Percentiles rank a stretch among this genome's conserved stretches.
These are phyloP conservation scores for Cyprichromis sp. DNA, from an alignment of 2,113 vertebrate genomes.

Conservation along the genomic window DNA sequence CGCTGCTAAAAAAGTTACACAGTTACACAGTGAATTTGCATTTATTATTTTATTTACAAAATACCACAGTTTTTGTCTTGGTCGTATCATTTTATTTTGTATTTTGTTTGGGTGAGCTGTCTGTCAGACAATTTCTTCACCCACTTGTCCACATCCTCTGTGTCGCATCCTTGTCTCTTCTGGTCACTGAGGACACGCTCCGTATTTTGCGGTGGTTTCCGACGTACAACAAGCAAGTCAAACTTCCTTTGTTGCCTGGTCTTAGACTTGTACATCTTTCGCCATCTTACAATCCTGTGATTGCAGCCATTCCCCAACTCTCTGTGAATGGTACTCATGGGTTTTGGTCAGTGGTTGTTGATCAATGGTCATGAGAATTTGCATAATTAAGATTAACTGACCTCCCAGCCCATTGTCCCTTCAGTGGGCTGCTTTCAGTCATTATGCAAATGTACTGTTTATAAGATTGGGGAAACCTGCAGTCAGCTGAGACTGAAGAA, in stretches of 20 bases:
- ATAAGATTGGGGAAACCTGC: not conserved
- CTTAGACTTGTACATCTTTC: not conserved
- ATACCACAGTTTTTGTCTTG: not conserved
- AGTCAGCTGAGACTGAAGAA: not conserved
- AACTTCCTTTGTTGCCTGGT: not conserved
- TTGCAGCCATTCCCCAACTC: not conserved
- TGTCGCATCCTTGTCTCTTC: not conserved
- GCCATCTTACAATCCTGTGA: accelerated
- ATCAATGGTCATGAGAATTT: no score
- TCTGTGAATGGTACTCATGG: not conserved
- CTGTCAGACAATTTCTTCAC: accelerated
- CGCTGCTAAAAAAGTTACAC: not conserved
- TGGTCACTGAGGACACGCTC: not conserved
- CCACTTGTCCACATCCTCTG: not conserved
- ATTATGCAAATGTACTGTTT: not conserved
- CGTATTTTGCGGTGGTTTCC: accelerated
- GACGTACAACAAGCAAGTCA: not conserved
- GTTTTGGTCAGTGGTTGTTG: no score
- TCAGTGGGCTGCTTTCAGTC: no score
- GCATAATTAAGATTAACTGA: no score
- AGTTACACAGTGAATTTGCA: accelerated
- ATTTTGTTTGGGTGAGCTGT: not conserved
- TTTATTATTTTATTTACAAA: not conserved
- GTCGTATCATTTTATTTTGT: not conserved
- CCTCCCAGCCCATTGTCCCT: no score